A percentile compares a stretch with the other conserved stretches of the same genome.
Evolutionary conservation across 64 coral and sea anemone species (phyloP).

Genomic region (Trachythela sp.): DNA sequence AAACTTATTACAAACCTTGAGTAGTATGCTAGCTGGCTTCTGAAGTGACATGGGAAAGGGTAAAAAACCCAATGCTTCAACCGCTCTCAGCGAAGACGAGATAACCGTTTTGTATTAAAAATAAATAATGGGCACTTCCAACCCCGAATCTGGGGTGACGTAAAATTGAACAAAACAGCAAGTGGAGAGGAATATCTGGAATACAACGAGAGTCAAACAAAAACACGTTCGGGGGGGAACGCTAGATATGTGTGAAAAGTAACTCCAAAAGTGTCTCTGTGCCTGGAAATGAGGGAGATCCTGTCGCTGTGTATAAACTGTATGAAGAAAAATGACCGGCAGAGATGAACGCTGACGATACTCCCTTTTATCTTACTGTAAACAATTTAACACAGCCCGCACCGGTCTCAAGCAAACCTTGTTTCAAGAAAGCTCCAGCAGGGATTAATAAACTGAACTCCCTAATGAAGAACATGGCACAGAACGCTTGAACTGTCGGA

Average conservation of each 20-base stretch:
- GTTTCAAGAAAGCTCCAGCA: constrained; percentile 26
- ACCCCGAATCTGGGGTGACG: constrained; percentile 55
- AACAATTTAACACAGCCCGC: not conserved
- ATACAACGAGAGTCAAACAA: constrained; percentile 45
- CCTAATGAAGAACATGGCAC: constrained; percentile 35
- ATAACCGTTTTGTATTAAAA: no score
- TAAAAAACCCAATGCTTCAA: constrained; percentile 40
- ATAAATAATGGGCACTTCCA: no score
- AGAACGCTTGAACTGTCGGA: no score
- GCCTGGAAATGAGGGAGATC: constrained; percentile 33
- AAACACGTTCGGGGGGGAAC: constrained; percentile 26
- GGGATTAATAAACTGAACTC: constrained; percentile 21
- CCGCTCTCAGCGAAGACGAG: constrained; percentile 35
- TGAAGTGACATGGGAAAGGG: constrained; percentile 49
- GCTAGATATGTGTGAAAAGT: not conserved
- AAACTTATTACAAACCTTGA: constrained; percentile 45
- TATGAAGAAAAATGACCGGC: constrained; percentile 14
- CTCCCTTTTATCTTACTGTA: not conserved
- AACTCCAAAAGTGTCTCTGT: constrained; percentile 31
- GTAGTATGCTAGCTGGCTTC: constrained; percentile 35
- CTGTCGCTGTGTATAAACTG: constrained; percentile 21
- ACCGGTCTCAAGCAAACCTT: constrained; percentile 15
- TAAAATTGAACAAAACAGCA: constrained; percentile 27
- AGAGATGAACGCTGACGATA: constrained; percentile 29
- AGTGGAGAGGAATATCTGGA: constrained; percentile 25